Conservation (phyloP, 2,113 vertebrate genomes). For the Lipotes vexillifer region DNA sequence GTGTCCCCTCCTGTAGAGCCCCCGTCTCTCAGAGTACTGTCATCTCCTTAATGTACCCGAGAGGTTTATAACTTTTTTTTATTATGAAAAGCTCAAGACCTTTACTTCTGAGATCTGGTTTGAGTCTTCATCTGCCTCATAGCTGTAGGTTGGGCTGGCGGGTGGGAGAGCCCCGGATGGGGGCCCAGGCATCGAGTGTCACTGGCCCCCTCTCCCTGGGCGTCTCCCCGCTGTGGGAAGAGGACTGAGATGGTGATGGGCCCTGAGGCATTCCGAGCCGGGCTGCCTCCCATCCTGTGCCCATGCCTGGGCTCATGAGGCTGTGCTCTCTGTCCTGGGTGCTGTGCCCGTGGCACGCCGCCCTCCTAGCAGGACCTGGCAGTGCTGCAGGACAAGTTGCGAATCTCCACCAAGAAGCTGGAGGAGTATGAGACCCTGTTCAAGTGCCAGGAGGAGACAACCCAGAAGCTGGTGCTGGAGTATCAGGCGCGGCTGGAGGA, state of each 20-base stretch:
- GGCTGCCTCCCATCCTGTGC: background rate
- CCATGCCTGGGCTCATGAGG: background rate
- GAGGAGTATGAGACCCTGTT: conserved; percentile 95
- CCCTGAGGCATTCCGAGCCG: background rate
- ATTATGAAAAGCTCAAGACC: background rate
- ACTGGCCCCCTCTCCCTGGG: background rate
- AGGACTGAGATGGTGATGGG: background rate
- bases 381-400: conserved; percentile 95
- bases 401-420: conserved; percentile 94
- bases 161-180: background rate
- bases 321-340: conserved; percentile 57
- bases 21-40: background rate
- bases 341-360: conserved; percentile 33
- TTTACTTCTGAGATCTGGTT: background rate
- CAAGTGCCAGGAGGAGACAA: conserved; percentile 96
- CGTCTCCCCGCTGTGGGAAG: rapidly evolving
- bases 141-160: background rate
- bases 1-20: background rate
- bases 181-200: background rate
- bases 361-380: conserved; percentile 95
- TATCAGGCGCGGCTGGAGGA: conserved; percentile 97
- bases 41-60: no score
- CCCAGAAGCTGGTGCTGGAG: conserved; percentile 95
- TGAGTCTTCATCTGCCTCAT: background rate
- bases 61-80: background rate